phyloP scores from a whole-genome alignment of 2,113 vertebrate genomes.

The Syngnathus typhle region DNA sequence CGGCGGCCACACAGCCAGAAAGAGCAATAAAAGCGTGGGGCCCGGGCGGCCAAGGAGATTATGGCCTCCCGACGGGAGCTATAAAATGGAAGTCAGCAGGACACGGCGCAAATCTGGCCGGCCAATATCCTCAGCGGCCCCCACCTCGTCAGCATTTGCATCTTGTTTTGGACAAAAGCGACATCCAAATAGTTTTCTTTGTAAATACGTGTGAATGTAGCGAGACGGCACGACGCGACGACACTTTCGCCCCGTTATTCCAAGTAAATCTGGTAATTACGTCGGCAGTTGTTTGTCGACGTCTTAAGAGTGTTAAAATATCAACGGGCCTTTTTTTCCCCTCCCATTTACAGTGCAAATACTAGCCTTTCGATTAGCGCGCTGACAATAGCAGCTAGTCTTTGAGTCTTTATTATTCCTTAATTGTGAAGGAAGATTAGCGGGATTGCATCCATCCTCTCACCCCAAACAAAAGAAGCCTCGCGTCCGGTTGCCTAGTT shows the following conservation, averaged over 20 bases:
- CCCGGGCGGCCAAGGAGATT: slow-evolving; percentile 56
- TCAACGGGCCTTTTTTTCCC: slow-evolving; percentile 40
- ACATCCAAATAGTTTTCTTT: neutral
- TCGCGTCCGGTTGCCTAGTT: slow-evolving; percentile 87
- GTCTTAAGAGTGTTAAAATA: slow-evolving; percentile 67
- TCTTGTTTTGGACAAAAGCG: slow-evolving; percentile 28
- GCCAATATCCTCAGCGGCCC: slow-evolving; percentile 55
- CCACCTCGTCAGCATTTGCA: slow-evolving; percentile 42
- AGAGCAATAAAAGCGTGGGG: slow-evolving; percentile 59
- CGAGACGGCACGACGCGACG: neutral
- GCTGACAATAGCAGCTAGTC: slow-evolving; percentile 65
- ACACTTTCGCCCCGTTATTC: slow-evolving; percentile 47
- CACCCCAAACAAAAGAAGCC: slow-evolving; percentile 85
- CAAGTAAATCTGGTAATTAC: slow-evolving; percentile 75
- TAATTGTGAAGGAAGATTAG: slow-evolving; percentile 90
- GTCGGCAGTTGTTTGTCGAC: slow-evolving; percentile 71
- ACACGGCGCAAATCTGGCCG: slow-evolving; percentile 61
- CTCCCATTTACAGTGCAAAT: slow-evolving; percentile 79
- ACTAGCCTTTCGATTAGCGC: slow-evolving; percentile 67
- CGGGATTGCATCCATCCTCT: slow-evolving; percentile 88
- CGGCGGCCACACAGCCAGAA: slow-evolving; percentile 56
- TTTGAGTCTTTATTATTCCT: slow-evolving; percentile 74
- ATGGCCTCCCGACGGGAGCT: slow-evolving; percentile 71
- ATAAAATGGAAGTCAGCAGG: slow-evolving; percentile 75
- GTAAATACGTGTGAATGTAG: neutral